These are phyloP conservation scores for Lampris incognitus DNA, from an alignment of 2,113 vertebrate species.

Conservation along the genomic window DNA sequence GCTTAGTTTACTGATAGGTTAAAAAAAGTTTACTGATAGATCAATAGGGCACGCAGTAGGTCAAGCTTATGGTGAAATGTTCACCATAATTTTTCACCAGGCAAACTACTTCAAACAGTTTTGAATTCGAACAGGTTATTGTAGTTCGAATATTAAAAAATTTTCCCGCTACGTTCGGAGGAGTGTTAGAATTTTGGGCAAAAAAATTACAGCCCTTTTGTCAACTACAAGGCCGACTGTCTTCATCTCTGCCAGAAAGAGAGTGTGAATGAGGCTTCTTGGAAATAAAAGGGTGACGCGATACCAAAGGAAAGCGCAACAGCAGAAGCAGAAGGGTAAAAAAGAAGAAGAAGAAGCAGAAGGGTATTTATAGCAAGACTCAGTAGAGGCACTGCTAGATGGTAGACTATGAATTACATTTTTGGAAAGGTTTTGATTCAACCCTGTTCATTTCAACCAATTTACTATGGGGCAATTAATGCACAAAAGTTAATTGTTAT, in stretches of 20 bases:
- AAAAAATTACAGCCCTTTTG: background rate
- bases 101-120: no score
- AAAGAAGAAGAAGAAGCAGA: constrained; percentile 39
- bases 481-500: background rate
- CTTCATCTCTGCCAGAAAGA: constrained; percentile 33
- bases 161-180: no score
- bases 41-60: no score
- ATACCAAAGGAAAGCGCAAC: constrained; percentile 47
- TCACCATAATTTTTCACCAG: no score
- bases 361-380: constrained; percentile 18
- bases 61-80: no score
- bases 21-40: no score
- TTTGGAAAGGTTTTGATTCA: background rate
- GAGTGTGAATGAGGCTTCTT: constrained; percentile 12
- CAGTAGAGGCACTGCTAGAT: background rate
- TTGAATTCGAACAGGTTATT: no score
- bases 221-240: constrained; percentile 38
- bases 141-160: no score
- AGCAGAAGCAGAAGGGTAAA: constrained; percentile 33
- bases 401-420: background rate
- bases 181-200: no score
- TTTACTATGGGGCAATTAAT: constrained; percentile 13
- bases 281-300: constrained; percentile 14
- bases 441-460: constrained; percentile 1
- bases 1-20: no score